These are phyloP conservation scores for Vollenhovia emeryi DNA, from an alignment of 1,140 invertebrate genomes.

Conservation along the genomic window DNA sequence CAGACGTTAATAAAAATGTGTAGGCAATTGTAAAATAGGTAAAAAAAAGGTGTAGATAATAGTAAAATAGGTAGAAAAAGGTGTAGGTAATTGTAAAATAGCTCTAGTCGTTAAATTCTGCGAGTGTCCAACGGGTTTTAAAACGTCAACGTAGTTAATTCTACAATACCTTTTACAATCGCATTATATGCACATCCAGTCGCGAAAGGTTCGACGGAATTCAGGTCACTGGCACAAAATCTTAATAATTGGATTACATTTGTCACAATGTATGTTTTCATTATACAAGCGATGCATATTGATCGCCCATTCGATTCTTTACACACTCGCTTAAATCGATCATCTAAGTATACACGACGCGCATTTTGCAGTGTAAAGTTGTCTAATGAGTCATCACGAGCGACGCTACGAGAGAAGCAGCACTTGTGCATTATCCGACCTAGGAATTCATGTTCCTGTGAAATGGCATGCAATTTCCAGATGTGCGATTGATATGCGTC, in stretches of 20 bases:
- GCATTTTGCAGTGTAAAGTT: constrained; percentile 7
- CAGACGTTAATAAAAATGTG: no score
- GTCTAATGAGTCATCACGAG: constrained; percentile 19
- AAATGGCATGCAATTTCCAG: constrained; percentile 32
- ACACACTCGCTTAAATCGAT: neutral
- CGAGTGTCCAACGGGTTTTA: neutral
- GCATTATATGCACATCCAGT: neutral
- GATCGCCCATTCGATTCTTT: neutral
- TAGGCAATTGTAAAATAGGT: no score
- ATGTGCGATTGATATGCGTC: constrained; percentile 29
- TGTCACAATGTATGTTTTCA: neutral
- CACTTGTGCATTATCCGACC: neutral
- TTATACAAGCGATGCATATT: neutral
- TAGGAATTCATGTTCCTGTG: neutral
- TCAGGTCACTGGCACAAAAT: neutral
- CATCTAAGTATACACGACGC: neutral
- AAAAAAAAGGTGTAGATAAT: no score
- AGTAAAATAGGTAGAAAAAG: no score
- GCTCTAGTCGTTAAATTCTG: neutral
- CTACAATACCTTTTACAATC: neutral
- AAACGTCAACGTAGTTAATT: neutral
- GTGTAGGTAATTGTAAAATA: no score
- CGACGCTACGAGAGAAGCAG: constrained; percentile 3
- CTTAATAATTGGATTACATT: neutral
- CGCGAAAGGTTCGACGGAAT: neutral